Percentiles rank a stretch among this genome's conserved stretches.
Conservation (phyloP, 2,797 vertebrate species). For the Microctenopoma lineatum region DNA sequence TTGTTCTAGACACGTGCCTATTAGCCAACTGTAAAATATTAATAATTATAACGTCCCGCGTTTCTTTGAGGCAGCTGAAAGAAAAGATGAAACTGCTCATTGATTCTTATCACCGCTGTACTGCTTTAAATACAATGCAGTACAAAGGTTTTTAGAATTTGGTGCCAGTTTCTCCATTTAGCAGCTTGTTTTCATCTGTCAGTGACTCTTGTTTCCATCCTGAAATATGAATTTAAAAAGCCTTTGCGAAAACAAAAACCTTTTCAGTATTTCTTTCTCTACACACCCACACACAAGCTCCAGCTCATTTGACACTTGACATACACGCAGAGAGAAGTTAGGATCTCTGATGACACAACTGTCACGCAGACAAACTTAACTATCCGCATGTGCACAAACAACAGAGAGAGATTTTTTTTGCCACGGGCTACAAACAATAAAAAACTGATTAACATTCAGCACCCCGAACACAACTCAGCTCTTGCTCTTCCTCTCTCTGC, state of each 20-base stretch:
- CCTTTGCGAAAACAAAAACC: slow-evolving; percentile 2
- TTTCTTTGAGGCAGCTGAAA: neutral
- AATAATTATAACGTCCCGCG: neutral
- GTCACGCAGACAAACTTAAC: slow-evolving; percentile 23
- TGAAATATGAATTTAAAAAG: slow-evolving; percentile 3
- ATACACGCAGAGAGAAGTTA: slow-evolving; percentile 29
- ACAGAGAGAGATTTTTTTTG: slow-evolving; percentile 54
- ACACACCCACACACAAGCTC: neutral
- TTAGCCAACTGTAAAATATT: too few relatives aligned
- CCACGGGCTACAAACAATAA: slow-evolving; percentile 70
- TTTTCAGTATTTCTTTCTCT: neutral
- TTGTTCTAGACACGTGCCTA: neutral
- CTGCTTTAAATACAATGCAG: neutral
- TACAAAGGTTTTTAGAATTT: neutral
- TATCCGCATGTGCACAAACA: slow-evolving; percentile 12
- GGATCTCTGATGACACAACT: slow-evolving; percentile 44
- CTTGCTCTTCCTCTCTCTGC: slow-evolving; percentile 29
- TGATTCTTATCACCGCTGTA: neutral
- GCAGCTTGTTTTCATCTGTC: slow-evolving; percentile 1
- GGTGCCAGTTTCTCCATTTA: neutral
- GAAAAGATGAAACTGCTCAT: too few relatives aligned
- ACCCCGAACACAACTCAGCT: slow-evolving; percentile 48
- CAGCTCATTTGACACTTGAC: slow-evolving; percentile 26
- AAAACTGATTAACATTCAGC: slow-evolving; percentile 75
- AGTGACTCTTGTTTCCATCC: slow-evolving; percentile 14